Percentiles rank a stretch among this genome's conserved stretches.
phyloP scores from a whole-genome alignment of 1,140 invertebrate species.

The Conus ventricosus region DNA sequence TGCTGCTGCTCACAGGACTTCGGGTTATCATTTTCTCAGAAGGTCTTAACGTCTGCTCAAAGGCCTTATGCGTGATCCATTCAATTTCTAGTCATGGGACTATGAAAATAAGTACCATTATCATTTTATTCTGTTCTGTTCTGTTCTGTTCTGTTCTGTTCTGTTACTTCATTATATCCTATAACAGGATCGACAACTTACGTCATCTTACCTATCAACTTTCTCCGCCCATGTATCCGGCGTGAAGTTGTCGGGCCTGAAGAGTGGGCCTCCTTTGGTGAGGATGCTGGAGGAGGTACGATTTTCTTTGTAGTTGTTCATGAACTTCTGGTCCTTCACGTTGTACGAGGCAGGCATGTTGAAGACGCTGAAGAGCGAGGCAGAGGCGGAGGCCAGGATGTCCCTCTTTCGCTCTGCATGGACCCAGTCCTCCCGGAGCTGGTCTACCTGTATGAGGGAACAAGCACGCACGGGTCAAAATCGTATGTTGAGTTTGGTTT shows the following conservation, averaged over 20 bases:
- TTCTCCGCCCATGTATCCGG: slow-evolving; percentile 51
- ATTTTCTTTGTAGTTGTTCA: slow-evolving; percentile 33
- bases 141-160: too few species aligned
- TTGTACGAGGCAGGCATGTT: slow-evolving; percentile 25
- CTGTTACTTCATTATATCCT: too few species aligned
- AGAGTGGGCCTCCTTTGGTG: slow-evolving; percentile 54
- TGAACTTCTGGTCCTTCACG: not conserved
- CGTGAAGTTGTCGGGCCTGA: slow-evolving; percentile 49
- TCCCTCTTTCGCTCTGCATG: slow-evolving; percentile 22
- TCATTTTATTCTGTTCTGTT: too few species aligned
- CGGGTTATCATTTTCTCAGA: too few species aligned
- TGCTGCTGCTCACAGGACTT: too few species aligned
- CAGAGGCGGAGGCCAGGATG: slow-evolving; percentile 44
- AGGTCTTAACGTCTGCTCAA: too few species aligned
- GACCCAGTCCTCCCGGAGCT: slow-evolving; percentile 41
- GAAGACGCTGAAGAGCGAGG: slow-evolving; percentile 46
- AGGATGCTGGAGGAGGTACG: slow-evolving; percentile 42
- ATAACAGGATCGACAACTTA: too few species aligned
- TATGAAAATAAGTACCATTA: too few species aligned
- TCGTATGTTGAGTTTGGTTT: too few species aligned
- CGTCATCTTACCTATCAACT: slow-evolving; percentile 29
- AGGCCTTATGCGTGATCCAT: too few species aligned
- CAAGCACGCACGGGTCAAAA: too few species aligned
- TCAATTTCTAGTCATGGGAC: too few species aligned
- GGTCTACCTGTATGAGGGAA: slow-evolving; percentile 40